Conservation (phyloP, 1,140 invertebrate species). For the Anagrus nilaparvatae region DNA sequence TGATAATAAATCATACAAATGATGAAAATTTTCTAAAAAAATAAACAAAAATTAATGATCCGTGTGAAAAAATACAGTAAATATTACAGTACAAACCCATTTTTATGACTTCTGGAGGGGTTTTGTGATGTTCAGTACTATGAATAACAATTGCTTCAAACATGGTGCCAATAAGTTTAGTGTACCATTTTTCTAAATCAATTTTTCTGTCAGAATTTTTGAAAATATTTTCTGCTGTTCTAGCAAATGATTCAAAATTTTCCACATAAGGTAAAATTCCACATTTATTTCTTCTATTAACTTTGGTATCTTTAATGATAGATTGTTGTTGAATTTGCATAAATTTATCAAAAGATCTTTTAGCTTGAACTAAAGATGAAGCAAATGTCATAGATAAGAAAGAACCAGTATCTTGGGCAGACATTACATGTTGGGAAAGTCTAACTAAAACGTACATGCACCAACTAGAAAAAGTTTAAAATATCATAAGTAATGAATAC, state of each 20-base stretch:
- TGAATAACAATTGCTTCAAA: constrained; percentile 75
- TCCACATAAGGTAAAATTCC: constrained; percentile 86
- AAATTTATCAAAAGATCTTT: constrained; percentile 87
- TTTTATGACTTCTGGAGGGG: constrained; percentile 87
- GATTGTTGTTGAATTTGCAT: constrained; percentile 79
- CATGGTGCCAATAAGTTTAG: constrained; percentile 73
- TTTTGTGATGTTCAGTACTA: constrained; percentile 81
- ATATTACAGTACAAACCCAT: constrained; percentile 52
- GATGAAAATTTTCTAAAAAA: constrained; percentile 87
- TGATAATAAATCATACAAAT: constrained; percentile 77
- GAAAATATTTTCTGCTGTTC: constrained; percentile 79
- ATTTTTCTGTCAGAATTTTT: constrained; percentile 76
- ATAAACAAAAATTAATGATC: constrained; percentile 8
- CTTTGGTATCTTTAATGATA: constrained; percentile 68
- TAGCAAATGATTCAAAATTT: constrained; percentile 82
- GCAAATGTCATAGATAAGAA: constrained; percentile 86
- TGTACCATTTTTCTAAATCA: constrained; percentile 96
- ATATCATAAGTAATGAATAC: constrained; percentile 5
- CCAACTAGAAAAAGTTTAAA: constrained; percentile 52
- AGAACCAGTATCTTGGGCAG: constrained; percentile 82
- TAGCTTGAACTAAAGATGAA: constrained; percentile 82
- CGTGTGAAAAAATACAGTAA: not conserved
- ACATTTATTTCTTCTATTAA: constrained; percentile 68
- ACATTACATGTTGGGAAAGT: constrained; percentile 81
- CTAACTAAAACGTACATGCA: constrained; percentile 87